phyloP scores from a whole-genome alignment of 2,113 vertebrate genomes.

The Apeltes quadracus region DNA sequence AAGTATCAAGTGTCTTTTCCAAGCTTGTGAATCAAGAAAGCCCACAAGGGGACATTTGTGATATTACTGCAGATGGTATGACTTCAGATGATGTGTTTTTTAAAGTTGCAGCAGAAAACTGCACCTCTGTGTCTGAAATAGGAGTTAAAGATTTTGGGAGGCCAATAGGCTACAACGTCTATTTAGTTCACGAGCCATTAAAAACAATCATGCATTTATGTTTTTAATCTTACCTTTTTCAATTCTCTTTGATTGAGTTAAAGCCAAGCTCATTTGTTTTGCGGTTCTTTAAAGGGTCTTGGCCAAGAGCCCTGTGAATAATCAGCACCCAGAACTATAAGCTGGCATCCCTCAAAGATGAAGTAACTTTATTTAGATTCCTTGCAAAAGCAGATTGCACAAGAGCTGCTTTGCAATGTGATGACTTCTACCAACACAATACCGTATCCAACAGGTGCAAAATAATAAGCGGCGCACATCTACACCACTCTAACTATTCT shows the following conservation, averaged over 20 bases:
- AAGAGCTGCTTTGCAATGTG: neutral
- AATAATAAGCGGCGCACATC: neutral
- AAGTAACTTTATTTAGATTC: neutral
- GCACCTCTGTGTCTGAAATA: neutral
- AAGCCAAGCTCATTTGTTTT: neutral
- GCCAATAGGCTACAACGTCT: neutral
- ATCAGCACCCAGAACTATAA: neutral
- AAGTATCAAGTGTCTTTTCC: neutral
- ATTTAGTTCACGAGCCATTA: neutral
- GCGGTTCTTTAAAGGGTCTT: neutral
- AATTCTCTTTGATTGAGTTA: too few species aligned
- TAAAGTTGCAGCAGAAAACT: neutral
- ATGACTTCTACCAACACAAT: neutral
- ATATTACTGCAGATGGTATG: neutral
- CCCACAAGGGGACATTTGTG: too few species aligned
- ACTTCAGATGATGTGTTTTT: neutral
- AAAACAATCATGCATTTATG: neutral
- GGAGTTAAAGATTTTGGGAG: neutral
- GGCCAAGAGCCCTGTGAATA: neutral
- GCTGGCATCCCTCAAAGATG: neutral
- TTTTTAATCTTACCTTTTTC: neutral
- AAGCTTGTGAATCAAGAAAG: neutral
- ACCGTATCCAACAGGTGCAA: slow-evolving; percentile 3
- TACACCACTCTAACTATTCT: neutral
- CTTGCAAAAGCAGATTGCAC: neutral